These are phyloP conservation scores for Agrochola circellaris DNA, from an alignment of 2,888 invertebrate genomes.

Conservation along the genomic window DNA sequence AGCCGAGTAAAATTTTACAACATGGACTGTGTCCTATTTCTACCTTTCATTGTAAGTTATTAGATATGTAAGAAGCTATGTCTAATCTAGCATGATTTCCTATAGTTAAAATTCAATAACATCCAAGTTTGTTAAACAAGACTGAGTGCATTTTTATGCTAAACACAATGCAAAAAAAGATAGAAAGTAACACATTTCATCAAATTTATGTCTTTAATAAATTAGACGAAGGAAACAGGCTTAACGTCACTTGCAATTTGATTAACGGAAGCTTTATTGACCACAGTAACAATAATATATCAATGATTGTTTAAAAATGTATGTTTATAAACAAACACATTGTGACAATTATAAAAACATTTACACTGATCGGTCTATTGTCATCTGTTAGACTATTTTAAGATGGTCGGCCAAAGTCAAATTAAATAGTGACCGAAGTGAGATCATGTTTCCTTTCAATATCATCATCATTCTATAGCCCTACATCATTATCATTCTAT, in stretches of 20 bases:
- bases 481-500: neutral
- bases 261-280: conserved; percentile 23
- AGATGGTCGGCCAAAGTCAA: neutral
- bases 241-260: neutral
- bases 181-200: conserved; percentile 8
- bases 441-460: neutral
- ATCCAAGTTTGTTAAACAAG: neutral
- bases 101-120: conserved; percentile 1
- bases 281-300: conserved; percentile 4
- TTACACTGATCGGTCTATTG: conserved; percentile 8
- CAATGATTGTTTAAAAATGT: conserved; percentile 11
- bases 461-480: neutral
- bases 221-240: conserved; percentile 1
- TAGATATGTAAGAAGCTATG: neutral
- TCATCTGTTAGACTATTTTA: neutral
- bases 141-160: neutral
- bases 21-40: neutral
- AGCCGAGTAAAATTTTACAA: neutral
- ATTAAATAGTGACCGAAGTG: neutral
- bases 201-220: conserved; percentile 23
- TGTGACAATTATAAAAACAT: conserved; percentile 28
- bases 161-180: neutral
- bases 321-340: conserved; percentile 46
- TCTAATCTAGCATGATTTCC: conserved; percentile 8
- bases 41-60: neutral